These are phyloP conservation scores for Callionymus lyra DNA, from an alignment of 2,113 vertebrate species.

Conservation along the genomic window DNA sequence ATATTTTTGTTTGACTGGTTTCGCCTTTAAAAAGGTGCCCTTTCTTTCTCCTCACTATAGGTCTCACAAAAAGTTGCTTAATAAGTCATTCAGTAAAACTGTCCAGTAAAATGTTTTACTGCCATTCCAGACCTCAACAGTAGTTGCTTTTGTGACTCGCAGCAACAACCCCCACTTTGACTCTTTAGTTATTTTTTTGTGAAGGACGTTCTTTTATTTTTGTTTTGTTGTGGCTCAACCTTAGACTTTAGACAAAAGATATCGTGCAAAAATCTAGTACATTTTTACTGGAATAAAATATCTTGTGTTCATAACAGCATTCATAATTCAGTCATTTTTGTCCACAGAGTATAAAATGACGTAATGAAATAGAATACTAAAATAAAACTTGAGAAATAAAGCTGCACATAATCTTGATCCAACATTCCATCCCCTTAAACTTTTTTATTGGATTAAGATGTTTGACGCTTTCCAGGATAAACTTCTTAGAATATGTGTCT, in stretches of 20 bases:
- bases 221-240: slow-evolving; percentile 41
- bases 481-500: too few species aligned
- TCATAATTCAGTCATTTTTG: too few species aligned
- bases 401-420: too few species aligned
- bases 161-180: background rate
- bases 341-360: too few species aligned
- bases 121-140: slow-evolving; percentile 24
- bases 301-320: too few species aligned
- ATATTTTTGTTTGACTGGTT: slow-evolving; percentile 5
- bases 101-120: slow-evolving; percentile 46
- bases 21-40: slow-evolving; percentile 33
- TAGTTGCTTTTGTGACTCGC: slow-evolving; percentile 17
- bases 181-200: slow-evolving; percentile 5
- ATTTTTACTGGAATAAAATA: too few species aligned
- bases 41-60: slow-evolving; percentile 36
- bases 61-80: slow-evolving; percentile 39
- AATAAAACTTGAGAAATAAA: too few species aligned
- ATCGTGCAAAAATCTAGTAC: too few species aligned
- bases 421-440: too few species aligned
- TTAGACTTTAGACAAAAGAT: slow-evolving; percentile 1
- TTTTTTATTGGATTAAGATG: too few species aligned
- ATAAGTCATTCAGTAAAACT: slow-evolving; percentile 57
- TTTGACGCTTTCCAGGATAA: too few species aligned
- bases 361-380: too few species aligned
- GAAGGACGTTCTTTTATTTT: slow-evolving; percentile 19